A percentile compares a stretch with the other conserved stretches of the same genome.
Evolutionary conservation across 1,140 invertebrate species (phyloP).

Genomic region (Atta texana): DNA sequence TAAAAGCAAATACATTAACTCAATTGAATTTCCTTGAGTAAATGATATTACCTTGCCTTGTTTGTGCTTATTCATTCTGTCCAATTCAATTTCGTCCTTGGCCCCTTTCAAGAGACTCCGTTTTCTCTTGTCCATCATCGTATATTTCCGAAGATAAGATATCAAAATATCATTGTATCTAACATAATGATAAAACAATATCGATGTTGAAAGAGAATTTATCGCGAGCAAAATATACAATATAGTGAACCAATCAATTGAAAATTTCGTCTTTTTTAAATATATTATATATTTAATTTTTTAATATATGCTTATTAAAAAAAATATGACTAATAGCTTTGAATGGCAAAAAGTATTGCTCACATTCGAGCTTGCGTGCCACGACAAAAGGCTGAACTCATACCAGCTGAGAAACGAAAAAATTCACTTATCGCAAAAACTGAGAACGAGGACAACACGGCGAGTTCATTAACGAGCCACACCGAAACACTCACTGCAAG

Average conservation of each 20-base stretch:
- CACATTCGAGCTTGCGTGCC: background rate
- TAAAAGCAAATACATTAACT: conserved; percentile 25
- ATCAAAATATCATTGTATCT: background rate
- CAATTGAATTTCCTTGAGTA: background rate
- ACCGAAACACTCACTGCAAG: conserved; percentile 79
- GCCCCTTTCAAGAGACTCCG: conserved; percentile 79
- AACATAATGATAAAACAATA: conserved; percentile 10
- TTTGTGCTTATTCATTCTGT: conserved; percentile 80
- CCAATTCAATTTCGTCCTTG: conserved; percentile 83
- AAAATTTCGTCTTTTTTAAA: background rate
- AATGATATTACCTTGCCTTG: conserved; percentile 79
- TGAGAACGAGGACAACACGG: conserved; percentile 63
- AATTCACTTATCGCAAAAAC: conserved; percentile 15
- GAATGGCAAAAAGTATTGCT: background rate
- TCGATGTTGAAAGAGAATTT: background rate
- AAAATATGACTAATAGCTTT: background rate
- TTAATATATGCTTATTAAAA: background rate
- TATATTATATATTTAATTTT: background rate
- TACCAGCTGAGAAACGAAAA: background rate
- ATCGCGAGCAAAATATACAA: background rate
- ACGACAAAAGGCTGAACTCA: background rate
- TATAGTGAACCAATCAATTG: background rate
- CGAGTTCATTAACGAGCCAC: conserved; percentile 68
- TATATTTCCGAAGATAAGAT: conserved; percentile 11
- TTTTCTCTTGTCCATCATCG: conserved; percentile 77